phyloP scores from a whole-genome alignment of 1,140 invertebrate species.

The Pseudomyrmex dendroicus region DNA sequence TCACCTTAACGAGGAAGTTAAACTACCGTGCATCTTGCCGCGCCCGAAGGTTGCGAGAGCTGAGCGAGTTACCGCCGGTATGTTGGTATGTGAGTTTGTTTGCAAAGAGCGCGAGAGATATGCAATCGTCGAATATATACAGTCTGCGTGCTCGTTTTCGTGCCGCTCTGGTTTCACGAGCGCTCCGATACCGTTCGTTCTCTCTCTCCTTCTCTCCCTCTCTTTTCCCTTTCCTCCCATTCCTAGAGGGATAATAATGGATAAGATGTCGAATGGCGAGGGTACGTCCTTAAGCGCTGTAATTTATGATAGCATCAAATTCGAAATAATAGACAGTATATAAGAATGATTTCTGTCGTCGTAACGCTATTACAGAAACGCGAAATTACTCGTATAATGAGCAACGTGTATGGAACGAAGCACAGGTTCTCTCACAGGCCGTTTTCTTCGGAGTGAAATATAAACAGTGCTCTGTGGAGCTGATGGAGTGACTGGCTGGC shows the following conservation, averaged over 20 bases:
- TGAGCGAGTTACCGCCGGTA: background rate
- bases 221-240: too few relatives aligned
- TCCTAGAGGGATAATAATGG: conserved; percentile 5
- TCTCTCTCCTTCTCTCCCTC: too few relatives aligned
- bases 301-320: conserved; percentile 45
- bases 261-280: conserved; percentile 24
- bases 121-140: background rate
- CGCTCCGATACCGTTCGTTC: background rate
- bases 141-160: conserved; percentile 5
- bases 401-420: conserved; percentile 20
- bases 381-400: conserved; percentile 57
- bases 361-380: conserved; percentile 10
- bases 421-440: background rate
- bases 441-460: conserved; percentile 29
- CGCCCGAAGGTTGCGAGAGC: background rate
- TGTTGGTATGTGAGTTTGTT: background rate
- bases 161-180: conserved; percentile 3
- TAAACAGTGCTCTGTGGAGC: conserved; percentile 32
- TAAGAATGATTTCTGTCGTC: conserved; percentile 1
- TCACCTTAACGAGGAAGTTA: conserved; percentile 45
- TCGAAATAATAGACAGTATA: conserved; percentile 30
- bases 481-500: conserved; percentile 38
- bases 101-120: conserved; percentile 7
- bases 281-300: conserved; percentile 36
- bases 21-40: conserved; percentile 22